Conservation (phyloP, 1,140 invertebrate genomes). For the Dolichoris vasculosae region DNA sequence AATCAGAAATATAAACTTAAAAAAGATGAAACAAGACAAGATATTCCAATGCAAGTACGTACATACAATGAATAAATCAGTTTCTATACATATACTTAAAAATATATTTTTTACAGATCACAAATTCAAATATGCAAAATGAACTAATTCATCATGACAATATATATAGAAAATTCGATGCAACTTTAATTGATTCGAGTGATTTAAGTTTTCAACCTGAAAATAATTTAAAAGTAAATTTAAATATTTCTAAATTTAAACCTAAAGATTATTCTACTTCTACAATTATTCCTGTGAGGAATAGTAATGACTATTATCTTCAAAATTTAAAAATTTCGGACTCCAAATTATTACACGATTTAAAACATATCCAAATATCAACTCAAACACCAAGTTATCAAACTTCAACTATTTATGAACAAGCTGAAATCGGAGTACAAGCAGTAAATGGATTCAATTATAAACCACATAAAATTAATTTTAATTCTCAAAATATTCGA, state of each 20-base stretch:
- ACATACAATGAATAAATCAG: not conserved
- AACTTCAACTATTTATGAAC: slow-evolving; percentile 39
- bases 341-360: not conserved
- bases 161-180: slow-evolving; percentile 47
- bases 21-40: slow-evolving; percentile 53
- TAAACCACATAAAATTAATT: slow-evolving; percentile 57
- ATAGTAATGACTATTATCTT: slow-evolving; percentile 62
- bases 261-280: slow-evolving; percentile 62
- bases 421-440: slow-evolving; percentile 57
- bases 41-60: slow-evolving; percentile 54
- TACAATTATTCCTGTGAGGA: slow-evolving; percentile 52
- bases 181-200: slow-evolving; percentile 44
- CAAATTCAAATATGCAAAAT: slow-evolving; percentile 53
- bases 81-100: not conserved
- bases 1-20: slow-evolving; percentile 57
- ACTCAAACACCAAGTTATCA: not conserved
- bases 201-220: not conserved
- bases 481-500: slow-evolving; percentile 42
- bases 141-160: slow-evolving; percentile 54
- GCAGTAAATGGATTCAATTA: slow-evolving; percentile 70
- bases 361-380: slow-evolving; percentile 12
- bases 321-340: slow-evolving; percentile 43
- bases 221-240: not conserved
- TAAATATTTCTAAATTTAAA: slow-evolving; percentile 56
- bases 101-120: slow-evolving; percentile 50